phyloP scores from a whole-genome alignment of 2,888 invertebrate species.

The Euplagia quadripunctaria region DNA sequence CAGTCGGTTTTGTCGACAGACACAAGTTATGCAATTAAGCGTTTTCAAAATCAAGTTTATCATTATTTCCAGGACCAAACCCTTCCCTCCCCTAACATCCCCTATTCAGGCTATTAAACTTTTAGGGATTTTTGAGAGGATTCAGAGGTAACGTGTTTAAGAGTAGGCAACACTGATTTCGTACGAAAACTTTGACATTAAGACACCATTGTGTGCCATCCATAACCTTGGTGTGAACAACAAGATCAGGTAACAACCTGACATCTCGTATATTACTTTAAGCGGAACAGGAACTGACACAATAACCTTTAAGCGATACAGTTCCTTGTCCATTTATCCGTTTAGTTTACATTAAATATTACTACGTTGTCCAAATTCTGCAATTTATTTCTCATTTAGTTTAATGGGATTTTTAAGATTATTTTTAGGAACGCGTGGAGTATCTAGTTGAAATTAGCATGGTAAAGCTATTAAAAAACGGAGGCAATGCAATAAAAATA shows the following conservation, averaged over 20 bases:
- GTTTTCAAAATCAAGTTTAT: neutral
- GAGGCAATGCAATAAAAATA: too few relatives aligned
- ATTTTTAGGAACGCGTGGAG: neutral
- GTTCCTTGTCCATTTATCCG: conserved; percentile 33
- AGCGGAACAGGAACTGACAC: conserved; percentile 49
- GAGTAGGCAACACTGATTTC: neutral
- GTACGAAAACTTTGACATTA: neutral
- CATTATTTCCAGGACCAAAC: neutral
- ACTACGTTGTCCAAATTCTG: neutral
- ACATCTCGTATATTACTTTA: conserved; percentile 5
- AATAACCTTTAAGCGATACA: conserved; percentile 41
- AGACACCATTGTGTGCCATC: neutral
- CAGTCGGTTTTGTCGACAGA: neutral
- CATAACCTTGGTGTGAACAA: conserved; percentile 4
- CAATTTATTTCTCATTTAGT: neutral
- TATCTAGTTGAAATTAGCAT: neutral
- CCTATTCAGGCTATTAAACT: neutral
- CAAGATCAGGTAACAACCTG: neutral
- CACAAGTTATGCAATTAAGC: neutral
- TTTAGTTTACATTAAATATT: conserved; percentile 11
- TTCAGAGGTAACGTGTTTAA: neutral
- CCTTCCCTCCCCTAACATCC: neutral
- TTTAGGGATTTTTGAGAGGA: neutral
- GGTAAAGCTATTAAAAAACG: neutral
- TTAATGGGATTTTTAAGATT: neutral